A percentile compares a stretch with the other conserved stretches of the same genome.
phyloP scores from a whole-genome alignment of 2,113 vertebrate species.

The Psilopsiagon aurifrons region DNA sequence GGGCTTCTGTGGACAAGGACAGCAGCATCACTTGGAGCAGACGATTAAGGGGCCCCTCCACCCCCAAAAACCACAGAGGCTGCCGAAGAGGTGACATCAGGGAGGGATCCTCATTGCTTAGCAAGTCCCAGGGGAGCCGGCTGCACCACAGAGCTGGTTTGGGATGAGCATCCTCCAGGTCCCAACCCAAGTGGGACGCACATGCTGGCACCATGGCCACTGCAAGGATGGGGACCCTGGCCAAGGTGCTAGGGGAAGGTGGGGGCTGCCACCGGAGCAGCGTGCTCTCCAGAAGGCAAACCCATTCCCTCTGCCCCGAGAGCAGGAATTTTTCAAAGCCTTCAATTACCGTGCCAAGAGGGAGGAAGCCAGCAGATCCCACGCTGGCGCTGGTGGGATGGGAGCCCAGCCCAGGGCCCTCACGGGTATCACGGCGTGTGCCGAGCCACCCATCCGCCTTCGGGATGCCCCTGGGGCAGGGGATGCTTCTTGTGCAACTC shows the following conservation, averaged over 20 bases:
- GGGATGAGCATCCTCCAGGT: neutral
- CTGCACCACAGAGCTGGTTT: neutral
- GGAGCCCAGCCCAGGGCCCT: neutral
- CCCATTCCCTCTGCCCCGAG: neutral
- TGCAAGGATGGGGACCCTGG: constrained; percentile 10
- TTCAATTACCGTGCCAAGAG: neutral
- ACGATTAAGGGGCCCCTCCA: neutral
- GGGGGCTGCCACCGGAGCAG: neutral
- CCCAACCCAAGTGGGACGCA: neutral
- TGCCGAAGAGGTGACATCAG: neutral
- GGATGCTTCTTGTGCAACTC: neutral
- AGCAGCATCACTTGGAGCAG: neutral
- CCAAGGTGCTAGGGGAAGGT: constrained; percentile 22
- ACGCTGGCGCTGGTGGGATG: neutral
- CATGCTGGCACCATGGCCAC: neutral
- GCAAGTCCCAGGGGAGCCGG: neutral
- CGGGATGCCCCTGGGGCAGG: neutral
- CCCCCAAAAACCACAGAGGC: neutral
- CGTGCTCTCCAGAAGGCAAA: neutral
- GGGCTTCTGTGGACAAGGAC: neutral
- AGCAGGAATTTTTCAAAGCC: constrained; percentile 42
- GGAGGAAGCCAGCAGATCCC: constrained; percentile 17
- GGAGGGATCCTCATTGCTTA: neutral
- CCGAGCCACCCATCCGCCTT: neutral
- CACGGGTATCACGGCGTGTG: neutral